Base-by-base conservation (phyloP, 2,797 vertebrate genomes). In the Taeniopygia guttata region DNA sequence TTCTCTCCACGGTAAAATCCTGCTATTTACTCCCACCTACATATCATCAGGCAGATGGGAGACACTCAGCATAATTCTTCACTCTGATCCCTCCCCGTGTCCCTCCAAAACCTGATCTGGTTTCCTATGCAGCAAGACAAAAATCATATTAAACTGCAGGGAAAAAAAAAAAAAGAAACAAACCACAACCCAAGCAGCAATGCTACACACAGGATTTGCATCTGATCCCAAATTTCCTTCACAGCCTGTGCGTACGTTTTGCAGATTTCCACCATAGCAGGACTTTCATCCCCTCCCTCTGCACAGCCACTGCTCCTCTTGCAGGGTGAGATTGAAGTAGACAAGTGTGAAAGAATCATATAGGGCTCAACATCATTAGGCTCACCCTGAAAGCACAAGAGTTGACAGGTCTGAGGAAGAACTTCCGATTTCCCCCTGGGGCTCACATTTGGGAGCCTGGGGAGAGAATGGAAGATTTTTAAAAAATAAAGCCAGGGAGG, bases 331-430 rank as follows among this genome's bases (percentile, higher is more conserved):
- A 97, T 95, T 73, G 93, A 83, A 97, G 95, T 23, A 96, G 96
- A 97, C 97, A 97, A 97, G 97, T 97, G 96, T 97, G 96, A 97
- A 97, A 96, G 96, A 95, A 97, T 96, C 96, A 93, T 90, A 96
- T 54, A 95, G 92, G 94, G 96, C 93, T 95, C 95, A 96, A 93
- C 94, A 89, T 92, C 93, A 91, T 96, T 96, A 93, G 94, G 95
- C 81, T 95, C 95, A 70, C 94, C 90, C 94, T 93, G 84, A 90
- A 96, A 93, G 92, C 96, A 91, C 75, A 21, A 13, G 91, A 97
- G 91, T 18, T 97, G 97, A 97, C 96, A 97, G 96, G 93, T 84
- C 89, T 91, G 77, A 62, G 95, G 95, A 96, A 90, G 84, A 69
- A 91, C 94, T 82, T 92, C 94, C n/a, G 2, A 58, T 70, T 70